A percentile compares a stretch with the other conserved stretches of the same genome.
phyloP scores from a whole-genome alignment of 2,113 vertebrate species.

The Chionomys nivalis region DNA sequence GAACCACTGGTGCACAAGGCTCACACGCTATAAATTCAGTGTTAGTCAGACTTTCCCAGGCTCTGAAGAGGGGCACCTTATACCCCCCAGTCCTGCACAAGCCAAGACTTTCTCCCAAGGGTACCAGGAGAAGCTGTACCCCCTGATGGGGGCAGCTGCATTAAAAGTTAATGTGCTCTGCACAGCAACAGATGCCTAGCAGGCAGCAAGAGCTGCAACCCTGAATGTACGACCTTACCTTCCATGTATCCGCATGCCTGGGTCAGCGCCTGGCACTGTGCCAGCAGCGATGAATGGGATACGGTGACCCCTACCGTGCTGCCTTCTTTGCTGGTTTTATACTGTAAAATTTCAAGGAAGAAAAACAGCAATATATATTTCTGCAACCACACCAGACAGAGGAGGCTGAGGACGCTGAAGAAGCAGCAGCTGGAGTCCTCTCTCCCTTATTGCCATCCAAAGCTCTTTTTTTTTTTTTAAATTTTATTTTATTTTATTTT shows the following conservation, averaged over 20 bases:
- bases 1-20: accelerated
- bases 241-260: constrained; percentile 96
- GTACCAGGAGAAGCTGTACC: too few relatives aligned
- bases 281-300: constrained; percentile 93
- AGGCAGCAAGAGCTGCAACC: background rate
- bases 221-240: constrained; percentile 85
- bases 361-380: background rate
- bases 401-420: background rate
- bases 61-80: background rate
- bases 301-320: constrained; percentile 96
- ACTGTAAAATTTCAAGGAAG: constrained; percentile 85
- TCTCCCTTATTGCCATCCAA: background rate
- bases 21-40: background rate
- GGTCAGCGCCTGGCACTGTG: constrained; percentile 94
- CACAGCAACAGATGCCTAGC: background rate
- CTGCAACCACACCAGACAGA: background rate
- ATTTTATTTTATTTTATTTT: too few relatives aligned
- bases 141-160: too few relatives aligned
- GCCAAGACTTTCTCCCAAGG: background rate
- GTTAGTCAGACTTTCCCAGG: background rate
- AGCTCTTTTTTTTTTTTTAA: too few relatives aligned
- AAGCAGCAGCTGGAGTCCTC: background rate
- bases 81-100: background rate
- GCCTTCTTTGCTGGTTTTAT: constrained; percentile 98
- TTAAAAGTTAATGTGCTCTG: background rate